Percentiles rank a stretch among this genome's conserved stretches.
Evolutionary conservation across 2,888 invertebrate species (phyloP).

Genomic region (Drosophila planitibia): DNA sequence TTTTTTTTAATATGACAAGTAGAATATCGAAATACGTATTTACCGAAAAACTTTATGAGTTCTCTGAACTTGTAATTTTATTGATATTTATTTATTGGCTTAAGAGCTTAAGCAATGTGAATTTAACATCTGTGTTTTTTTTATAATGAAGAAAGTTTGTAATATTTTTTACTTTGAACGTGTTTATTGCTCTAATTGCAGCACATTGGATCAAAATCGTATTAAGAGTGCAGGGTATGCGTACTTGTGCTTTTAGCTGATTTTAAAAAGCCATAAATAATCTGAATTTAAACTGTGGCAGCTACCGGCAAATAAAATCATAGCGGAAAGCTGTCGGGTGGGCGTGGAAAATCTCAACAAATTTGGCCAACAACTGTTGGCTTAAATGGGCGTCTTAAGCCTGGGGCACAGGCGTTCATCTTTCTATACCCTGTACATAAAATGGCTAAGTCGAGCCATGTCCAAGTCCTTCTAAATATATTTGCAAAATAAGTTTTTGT

Average conservation of each 20-base stretch:
- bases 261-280: conserved; percentile 59
- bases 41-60: background rate
- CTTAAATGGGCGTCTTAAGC: conserved; percentile 58
- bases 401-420: background rate
- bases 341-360: conserved; percentile 55
- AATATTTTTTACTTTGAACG: background rate
- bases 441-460: background rate
- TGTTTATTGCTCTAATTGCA: background rate
- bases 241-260: conserved; percentile 3
- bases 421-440: background rate
- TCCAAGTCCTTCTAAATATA: background rate
- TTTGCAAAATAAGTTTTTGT: background rate
- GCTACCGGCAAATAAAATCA: conserved; percentile 50
- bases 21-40: background rate
- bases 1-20: too few relatives aligned
- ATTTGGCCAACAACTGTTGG: conserved; percentile 60
- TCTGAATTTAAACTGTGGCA: conserved; percentile 39
- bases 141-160: background rate
- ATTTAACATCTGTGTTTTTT: background rate
- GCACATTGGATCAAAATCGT: background rate
- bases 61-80: background rate
- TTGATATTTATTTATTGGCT: background rate
- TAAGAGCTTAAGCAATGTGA: background rate
- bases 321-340: conserved; percentile 34
- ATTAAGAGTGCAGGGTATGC: conserved; percentile 20